Percentiles rank a stretch among this genome's conserved stretches.
These are phyloP conservation scores for Syngnathoides biaculeatus DNA, from an alignment of 2,113 vertebrate species.

Conservation along the genomic window DNA sequence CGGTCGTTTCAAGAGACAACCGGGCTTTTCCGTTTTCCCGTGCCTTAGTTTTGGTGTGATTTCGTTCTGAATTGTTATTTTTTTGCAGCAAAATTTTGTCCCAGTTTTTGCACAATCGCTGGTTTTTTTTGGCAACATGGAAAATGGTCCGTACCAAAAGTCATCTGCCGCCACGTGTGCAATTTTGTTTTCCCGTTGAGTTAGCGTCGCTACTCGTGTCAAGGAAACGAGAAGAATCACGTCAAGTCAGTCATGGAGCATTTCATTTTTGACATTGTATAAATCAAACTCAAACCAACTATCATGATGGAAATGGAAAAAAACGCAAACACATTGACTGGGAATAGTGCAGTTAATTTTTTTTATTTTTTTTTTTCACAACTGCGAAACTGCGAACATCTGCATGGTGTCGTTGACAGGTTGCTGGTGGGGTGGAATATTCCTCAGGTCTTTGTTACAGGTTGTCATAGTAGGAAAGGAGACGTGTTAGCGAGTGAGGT, in stretches of 20 bases:
- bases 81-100: neutral
- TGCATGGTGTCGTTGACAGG: slow-evolving; percentile 43
- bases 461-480: slow-evolving; percentile 18
- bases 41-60: slow-evolving; percentile 7
- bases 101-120: neutral
- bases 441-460: slow-evolving; percentile 33
- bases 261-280: no score
- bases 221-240: no score
- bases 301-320: slow-evolving; percentile 15
- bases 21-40: neutral
- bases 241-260: no score
- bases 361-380: slow-evolving; percentile 41
- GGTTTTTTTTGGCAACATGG: neutral
- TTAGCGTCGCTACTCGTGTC: neutral
- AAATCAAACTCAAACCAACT: neutral
- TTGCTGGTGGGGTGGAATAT: slow-evolving; percentile 28
- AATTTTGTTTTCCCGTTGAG: neutral
- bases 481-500: slow-evolving; percentile 29
- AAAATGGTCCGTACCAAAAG: neutral
- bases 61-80: slow-evolving; percentile 3
- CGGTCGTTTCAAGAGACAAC: slow-evolving; percentile 9
- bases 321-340: slow-evolving; percentile 22
- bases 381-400: slow-evolving; percentile 33
- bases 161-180: neutral
- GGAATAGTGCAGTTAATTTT: slow-evolving; percentile 36